Evolutionary conservation across 2,888 invertebrate species (phyloP), one percentile per base, ranked within the genome.

Genomic region (Lapara coniferarum): DNA sequence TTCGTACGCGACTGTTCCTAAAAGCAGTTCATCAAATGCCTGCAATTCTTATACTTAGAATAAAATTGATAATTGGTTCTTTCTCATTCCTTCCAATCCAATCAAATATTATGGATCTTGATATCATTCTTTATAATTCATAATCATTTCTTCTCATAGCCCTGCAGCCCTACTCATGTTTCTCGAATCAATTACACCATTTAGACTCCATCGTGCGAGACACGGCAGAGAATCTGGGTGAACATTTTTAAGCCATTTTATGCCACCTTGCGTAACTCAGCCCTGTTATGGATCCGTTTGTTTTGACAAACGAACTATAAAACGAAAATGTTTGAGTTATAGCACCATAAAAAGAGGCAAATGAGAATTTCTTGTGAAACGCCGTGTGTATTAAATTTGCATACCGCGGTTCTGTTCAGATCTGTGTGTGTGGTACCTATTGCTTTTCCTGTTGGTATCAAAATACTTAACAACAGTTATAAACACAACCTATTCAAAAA

Each of bases 261-360:
- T 68, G 63, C 56, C 25, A 37, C 72, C 74, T 80, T 80, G 73
- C 76, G 74, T 71, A 80, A 81, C 72, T 67, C 72, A 69, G 68
- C 69, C 76, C 76, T 71, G 74, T 77, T 78, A 79, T 76, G 76
- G 78, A 52, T 63, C 58, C 68, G 78, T 78, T 79, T 89, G 88
- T 89, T 87, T 86, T 90, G 87, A 88, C 90, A 90, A 89, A 89
- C 85, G 87, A 80, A 79, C 86, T 76, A 86, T 88, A 86, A 89
- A 89, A 78, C 79, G 69, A 79, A 81, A 83, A 84, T 77, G 81
- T 84, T 83, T 84, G 80, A 86, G 80, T 88, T 88, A 85, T 83
- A 79, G 76, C 77, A 75, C 75, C 74, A 79, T 85, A 82, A 84
- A 63, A 85, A 83, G 81, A 81, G 78, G 73, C 76, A 74, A 81